Evolutionary conservation across 2,888 invertebrate genomes (phyloP).

Genomic region (Drosophila colorata): DNA sequence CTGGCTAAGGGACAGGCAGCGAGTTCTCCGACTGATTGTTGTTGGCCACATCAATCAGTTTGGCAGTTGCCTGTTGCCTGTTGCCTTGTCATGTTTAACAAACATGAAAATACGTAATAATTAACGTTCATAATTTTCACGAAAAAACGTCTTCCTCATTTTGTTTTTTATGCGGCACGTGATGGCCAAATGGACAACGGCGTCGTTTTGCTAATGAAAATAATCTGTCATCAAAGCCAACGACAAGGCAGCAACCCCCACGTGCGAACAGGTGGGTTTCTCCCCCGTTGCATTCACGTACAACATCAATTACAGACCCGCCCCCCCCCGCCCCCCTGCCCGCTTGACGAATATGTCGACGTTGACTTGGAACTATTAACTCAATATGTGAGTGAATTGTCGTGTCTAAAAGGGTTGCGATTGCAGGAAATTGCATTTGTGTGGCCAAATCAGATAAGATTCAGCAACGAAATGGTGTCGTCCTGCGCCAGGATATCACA

Average conservation of each 20-base stretch:
- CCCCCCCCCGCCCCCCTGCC: background rate
- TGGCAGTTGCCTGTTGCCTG: background rate
- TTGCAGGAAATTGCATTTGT: constrained; percentile 81
- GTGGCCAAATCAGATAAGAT: constrained; percentile 73
- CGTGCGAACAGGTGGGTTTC: constrained; percentile 69
- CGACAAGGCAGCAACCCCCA: constrained; percentile 37
- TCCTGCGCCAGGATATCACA: constrained; percentile 68
- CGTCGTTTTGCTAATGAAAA: constrained; percentile 77
- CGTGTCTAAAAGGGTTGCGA: constrained; percentile 58
- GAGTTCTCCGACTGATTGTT: constrained; percentile 41
- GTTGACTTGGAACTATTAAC: constrained; percentile 81
- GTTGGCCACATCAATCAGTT: constrained; percentile 62
- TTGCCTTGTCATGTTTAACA: constrained; percentile 65
- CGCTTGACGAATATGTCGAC: constrained; percentile 26
- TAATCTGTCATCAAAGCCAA: constrained; percentile 83
- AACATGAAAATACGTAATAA: constrained; percentile 73
- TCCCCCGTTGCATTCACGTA: background rate
- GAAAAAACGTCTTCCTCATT: constrained; percentile 3
- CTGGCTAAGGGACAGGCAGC: constrained; percentile 3
- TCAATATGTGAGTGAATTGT: constrained; percentile 75
- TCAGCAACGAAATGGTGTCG: constrained; percentile 26
- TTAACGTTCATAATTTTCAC: constrained; percentile 69
- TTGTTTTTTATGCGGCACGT: constrained; percentile 21
- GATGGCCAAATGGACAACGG: constrained; percentile 54
- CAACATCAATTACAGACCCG: background rate